Evolutionary conservation across 2,113 vertebrate genomes (phyloP).

Genomic region (Synodontis membranacea): DNA sequence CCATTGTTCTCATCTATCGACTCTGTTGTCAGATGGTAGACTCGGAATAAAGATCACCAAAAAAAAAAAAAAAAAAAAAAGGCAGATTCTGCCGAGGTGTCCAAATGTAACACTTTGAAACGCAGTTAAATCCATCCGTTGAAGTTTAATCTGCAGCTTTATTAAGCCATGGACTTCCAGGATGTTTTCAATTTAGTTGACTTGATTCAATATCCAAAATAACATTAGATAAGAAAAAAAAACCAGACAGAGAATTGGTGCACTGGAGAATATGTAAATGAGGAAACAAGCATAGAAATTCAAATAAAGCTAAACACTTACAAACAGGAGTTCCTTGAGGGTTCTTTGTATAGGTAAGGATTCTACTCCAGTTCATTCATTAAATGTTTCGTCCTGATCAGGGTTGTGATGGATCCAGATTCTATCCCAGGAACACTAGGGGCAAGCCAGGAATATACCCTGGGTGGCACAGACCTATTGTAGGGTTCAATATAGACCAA

Average conservation of each 20-base stretch:
- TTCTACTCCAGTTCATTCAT: not conserved
- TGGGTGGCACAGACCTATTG: not conserved
- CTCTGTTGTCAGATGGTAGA: not conserved
- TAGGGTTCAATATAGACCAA: not conserved
- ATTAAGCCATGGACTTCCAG: not conserved
- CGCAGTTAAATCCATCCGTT: not conserved
- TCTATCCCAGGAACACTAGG: not conserved
- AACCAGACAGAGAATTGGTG: not conserved
- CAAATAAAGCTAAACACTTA: not conserved
- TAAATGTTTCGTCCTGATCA: not conserved
- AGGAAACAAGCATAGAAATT: not conserved
- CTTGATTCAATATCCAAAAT: not conserved
- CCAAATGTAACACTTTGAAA: not conserved
- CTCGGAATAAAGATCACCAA: not conserved
- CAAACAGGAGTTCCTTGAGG: not conserved
- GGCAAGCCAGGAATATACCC: not conserved
- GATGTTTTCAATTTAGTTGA: not conserved
- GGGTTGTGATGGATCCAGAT: not conserved
- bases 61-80: no score
- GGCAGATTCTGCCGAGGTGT: conserved; percentile 10
- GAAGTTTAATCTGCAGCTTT: not conserved
- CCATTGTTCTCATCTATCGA: conserved; percentile 28
- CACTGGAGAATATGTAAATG: no score
- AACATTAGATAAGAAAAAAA: not conserved
- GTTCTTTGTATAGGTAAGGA: not conserved